These are phyloP conservation scores for Lepus oiostolus DNA, from an alignment of 2,797 vertebrate genomes.

Conservation along the genomic window DNA sequence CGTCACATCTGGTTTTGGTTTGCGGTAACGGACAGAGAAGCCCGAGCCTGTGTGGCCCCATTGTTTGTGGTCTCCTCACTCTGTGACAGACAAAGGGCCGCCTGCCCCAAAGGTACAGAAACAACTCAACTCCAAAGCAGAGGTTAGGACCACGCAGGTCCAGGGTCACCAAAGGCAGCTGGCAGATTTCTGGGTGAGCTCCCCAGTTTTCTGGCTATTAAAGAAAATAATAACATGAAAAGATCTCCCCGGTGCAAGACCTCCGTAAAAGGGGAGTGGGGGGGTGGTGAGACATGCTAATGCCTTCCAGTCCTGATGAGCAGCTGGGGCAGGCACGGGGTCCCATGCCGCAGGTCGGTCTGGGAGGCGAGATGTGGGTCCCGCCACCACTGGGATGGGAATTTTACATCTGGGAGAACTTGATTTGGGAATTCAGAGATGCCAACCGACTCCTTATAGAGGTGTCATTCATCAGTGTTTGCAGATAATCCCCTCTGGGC, in stretches of 20 bases:
- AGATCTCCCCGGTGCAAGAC: slow-evolving; percentile 59
- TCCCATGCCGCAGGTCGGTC: slow-evolving; percentile 62
- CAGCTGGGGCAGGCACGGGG: slow-evolving; percentile 67
- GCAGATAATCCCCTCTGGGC: not conserved
- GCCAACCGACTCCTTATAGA: too few species aligned
- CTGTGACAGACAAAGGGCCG: slow-evolving; percentile 75
- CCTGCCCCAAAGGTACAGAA: slow-evolving; percentile 65
- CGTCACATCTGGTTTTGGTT: slow-evolving; percentile 88
- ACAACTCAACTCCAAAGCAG: slow-evolving; percentile 84
- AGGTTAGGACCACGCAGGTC: slow-evolving; percentile 83
- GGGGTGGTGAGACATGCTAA: slow-evolving; percentile 80
- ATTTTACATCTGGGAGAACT: rapidly evolving
- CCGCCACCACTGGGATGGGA: not conserved
- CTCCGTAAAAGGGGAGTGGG: slow-evolving; percentile 81
- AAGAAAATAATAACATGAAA: slow-evolving; percentile 77
- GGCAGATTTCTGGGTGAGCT: slow-evolving; percentile 84
- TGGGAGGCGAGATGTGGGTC: not conserved
- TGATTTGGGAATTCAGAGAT: not conserved
- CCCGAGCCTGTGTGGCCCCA: slow-evolving; percentile 68
- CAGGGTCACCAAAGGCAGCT: slow-evolving; percentile 83
- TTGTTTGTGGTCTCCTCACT: slow-evolving; percentile 69
- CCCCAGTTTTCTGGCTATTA: slow-evolving; percentile 75
- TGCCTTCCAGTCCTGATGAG: slow-evolving; percentile 85
- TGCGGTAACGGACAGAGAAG: slow-evolving; percentile 81
- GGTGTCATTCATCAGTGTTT: too few species aligned